These are phyloP conservation scores for Lepus timidus DNA, from an alignment of 2,113 vertebrate species.

Conservation along the genomic window DNA sequence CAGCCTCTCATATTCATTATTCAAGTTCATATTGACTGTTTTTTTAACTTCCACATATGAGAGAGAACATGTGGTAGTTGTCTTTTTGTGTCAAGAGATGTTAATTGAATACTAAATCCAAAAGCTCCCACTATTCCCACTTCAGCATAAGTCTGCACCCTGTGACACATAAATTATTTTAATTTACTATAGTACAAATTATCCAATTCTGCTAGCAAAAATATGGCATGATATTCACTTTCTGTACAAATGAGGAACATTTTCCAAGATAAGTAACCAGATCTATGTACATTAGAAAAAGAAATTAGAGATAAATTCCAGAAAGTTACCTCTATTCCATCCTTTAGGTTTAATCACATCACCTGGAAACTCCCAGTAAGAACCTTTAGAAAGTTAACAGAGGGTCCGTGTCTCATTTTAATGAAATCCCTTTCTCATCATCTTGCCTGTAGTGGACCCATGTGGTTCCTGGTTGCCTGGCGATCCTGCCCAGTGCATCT, in stretches of 20 bases:
- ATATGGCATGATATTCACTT: not conserved
- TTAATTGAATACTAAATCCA: not conserved
- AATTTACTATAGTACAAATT: not conserved
- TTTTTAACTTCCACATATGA: too few relatives aligned
- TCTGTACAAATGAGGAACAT: not conserved
- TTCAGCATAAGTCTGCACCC: not conserved
- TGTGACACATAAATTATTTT: not conserved
- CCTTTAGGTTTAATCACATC: not conserved
- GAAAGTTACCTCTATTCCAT: not conserved
- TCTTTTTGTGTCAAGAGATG: too few relatives aligned
- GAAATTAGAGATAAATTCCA: not conserved
- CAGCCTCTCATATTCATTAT: too few relatives aligned
- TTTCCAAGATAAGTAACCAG: not conserved
- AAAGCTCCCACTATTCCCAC: not conserved
- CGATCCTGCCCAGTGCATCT: not conserved
- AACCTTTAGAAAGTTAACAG: not conserved
- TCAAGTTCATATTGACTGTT: too few relatives aligned
- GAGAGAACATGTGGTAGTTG: too few relatives aligned
- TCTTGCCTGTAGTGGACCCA: not conserved
- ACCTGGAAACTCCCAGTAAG: not conserved
- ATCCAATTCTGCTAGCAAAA: not conserved
- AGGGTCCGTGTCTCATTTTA: not conserved
- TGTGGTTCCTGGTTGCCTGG: conserved; percentile 11
- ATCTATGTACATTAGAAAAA: not conserved
- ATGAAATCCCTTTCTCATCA: not conserved